Base-by-base conservation (phyloP, 2,797 vertebrate genomes). In the Coendou prehensilis region DNA sequence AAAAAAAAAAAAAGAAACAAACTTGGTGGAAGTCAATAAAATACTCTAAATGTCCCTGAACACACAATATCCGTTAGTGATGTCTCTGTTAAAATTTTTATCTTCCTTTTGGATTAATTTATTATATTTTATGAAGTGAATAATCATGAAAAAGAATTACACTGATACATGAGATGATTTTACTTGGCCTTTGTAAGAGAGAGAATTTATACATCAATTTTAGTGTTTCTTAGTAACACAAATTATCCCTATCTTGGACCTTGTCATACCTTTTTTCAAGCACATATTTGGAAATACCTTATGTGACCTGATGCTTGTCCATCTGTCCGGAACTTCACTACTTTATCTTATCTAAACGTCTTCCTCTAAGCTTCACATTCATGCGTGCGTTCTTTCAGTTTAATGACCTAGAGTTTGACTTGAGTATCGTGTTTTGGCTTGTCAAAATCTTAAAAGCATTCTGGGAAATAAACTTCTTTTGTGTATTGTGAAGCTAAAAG, bases 161-260 rank as follows among this genome's bases (percentile, higher is more conserved):
- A 50, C 89, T 98, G 97, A 97, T 98, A 98, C 98, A 97, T 50
- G 37, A 98, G 90, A 97, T 97, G 95, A 92, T 97, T 98, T 93
- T 96, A 97, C 93, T 97, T 98, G 96, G 95, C 91, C 95, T 95
- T 98, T 59, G 88, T 98, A 98, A 97, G 91, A 89, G 95, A 98
- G 96, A 98, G 76, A 98, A 92, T 98, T 98, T 98, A 98, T 94
- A 98, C 93, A 98, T 98, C 89, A 98, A 93, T 97, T 93, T 98
- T 98, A 96, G 80, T 97, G 97, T 98, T 98, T 98, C 97, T 98
- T 98, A 98, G 98, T 97, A 98, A 98, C 95, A 95, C 89, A 95
- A 95, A 98, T 96, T 98, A 98, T 97, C 98, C 97, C 96, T 98
- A 95, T 97, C 87, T 81, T 57, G 95, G 93, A 89, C 78, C 9